Base-by-base conservation (phyloP, 2,888 invertebrate species). In the Sinopyrophorus schimmeli region DNA sequence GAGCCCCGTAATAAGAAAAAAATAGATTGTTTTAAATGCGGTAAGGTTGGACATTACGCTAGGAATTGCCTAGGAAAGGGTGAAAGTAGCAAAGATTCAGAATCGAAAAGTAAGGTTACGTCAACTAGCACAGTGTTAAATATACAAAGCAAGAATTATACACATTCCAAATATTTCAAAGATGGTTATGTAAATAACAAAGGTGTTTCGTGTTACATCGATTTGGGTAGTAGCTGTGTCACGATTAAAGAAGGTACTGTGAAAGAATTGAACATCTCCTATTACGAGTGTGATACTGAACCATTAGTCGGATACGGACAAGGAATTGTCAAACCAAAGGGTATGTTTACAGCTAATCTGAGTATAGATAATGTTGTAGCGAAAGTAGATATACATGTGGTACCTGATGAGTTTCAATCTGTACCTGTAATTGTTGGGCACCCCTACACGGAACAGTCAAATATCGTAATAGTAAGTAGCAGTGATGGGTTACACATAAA, bases 391-490 rank as follows among this genome's bases (percentile, higher is more conserved):
- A 42, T 55, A 7, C 47, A 54, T 10, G 50, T 61, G 2, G 60
- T 60, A 10, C 60, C 56, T 5, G 52, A 46, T 3, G 47, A 55
- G 6, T 43, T 41, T 4, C 60, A 60, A 43, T 37, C 40, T 16
- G 55, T 59, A 10, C 44, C 56, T 1, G 32, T 63, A 5, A 26
- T 62, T 24, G 48, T 62, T 12, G 59, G 59, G 3, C 61, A 62
- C 43, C 56, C 58, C 9, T 63, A 48, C 30, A 59, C 57, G 3
- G 58, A 60, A 21, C 53, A 61, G 26, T 30, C 44, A 2, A 51
- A 55, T 10, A 44, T 61, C 2, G 20, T 48, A 11, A 55, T 62
- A 3, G 28, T 55, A 1, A 59, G 54, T 35, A 54, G 20, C 9
- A 28, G 5, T 7, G 51, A 50, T 4, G 39, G 39, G n/a, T 27